These are phyloP conservation scores for Gambusia affinis DNA, from an alignment of 2,113 vertebrate species.

Conservation along the genomic window DNA sequence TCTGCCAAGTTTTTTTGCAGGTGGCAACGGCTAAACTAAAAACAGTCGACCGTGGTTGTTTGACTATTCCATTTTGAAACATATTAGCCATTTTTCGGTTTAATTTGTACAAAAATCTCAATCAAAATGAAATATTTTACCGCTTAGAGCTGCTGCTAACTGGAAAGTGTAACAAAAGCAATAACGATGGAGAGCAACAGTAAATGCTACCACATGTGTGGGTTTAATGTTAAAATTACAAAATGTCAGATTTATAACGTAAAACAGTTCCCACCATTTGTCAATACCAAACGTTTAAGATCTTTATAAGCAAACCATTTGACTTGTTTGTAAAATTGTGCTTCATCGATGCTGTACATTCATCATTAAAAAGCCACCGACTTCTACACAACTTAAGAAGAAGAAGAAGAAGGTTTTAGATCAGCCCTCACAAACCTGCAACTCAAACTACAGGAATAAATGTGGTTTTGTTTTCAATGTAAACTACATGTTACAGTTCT, in stretches of 20 bases:
- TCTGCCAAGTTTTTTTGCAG: background rate
- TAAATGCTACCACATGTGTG: background rate
- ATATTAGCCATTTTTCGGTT: slow-evolving; percentile 9
- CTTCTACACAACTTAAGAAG: slow-evolving; percentile 57
- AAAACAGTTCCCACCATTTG: slow-evolving; percentile 23
- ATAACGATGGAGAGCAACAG: background rate
- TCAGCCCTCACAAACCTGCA: slow-evolving; percentile 49
- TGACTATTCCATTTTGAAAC: slow-evolving; percentile 8
- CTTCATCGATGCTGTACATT: slow-evolving; percentile 80
- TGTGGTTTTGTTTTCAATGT: slow-evolving; percentile 76
- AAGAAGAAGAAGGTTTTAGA: slow-evolving; percentile 67
- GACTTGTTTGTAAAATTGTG: slow-evolving; percentile 74
- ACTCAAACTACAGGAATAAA: slow-evolving; percentile 73
- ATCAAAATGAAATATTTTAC: background rate
- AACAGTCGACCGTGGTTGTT: slow-evolving; percentile 8
- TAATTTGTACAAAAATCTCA: slow-evolving; percentile 6
- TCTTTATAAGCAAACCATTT: slow-evolving; percentile 29
- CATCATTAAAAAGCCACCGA: slow-evolving; percentile 62
- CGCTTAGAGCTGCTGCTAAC: background rate
- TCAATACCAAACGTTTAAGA: slow-evolving; percentile 32
- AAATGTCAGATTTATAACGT: slow-evolving; percentile 32
- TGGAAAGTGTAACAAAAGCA: background rate
- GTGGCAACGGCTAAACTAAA: slow-evolving; percentile 8
- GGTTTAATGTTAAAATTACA: background rate
- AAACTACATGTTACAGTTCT: slow-evolving; percentile 54